Percentiles rank a stretch among this genome's conserved stretches.
Evolutionary conservation across 2,113 vertebrate species (phyloP).

Genomic region (Syngnathus typhle): DNA sequence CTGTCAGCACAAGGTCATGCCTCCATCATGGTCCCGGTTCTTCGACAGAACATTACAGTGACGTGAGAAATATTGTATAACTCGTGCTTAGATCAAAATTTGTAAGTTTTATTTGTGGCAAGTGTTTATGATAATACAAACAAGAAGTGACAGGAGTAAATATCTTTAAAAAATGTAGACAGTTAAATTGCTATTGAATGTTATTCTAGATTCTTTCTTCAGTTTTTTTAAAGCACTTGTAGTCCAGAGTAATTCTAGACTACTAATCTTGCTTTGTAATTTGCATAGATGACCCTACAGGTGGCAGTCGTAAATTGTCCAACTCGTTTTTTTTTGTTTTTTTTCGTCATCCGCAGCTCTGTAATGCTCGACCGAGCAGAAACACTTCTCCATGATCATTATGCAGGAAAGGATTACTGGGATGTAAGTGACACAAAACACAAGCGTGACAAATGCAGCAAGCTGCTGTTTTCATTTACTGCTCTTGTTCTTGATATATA

Average conservation of each 20-base stretch:
- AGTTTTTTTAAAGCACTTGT: neutral
- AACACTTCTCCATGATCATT: slow-evolving; percentile 94
- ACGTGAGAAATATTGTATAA: slow-evolving; percentile 59
- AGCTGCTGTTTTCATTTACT: neutral
- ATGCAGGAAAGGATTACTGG: slow-evolving; percentile 95
- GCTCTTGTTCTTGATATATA: neutral
- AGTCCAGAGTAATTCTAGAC: neutral
- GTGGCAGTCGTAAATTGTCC: neutral
- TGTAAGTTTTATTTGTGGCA: neutral
- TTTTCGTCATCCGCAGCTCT: slow-evolving; percentile 32
- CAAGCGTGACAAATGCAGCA: neutral
- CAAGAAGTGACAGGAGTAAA: neutral
- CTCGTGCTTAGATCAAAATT: neutral
- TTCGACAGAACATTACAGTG: slow-evolving; percentile 81
- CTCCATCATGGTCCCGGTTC: slow-evolving; percentile 81
- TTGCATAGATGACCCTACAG: neutral
- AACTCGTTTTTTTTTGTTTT: neutral
- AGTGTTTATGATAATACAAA: neutral
- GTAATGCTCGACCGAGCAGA: slow-evolving; percentile 96
- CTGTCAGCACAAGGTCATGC: slow-evolving; percentile 94
- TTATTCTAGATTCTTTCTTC: neutral
- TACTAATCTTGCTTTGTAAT: neutral
- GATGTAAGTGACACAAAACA: slow-evolving; percentile 76
- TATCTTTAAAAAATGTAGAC: neutral
- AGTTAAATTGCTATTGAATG: neutral